phyloP scores from a whole-genome alignment of 2,888 invertebrate species.

The Diogma glabrata region DNA sequence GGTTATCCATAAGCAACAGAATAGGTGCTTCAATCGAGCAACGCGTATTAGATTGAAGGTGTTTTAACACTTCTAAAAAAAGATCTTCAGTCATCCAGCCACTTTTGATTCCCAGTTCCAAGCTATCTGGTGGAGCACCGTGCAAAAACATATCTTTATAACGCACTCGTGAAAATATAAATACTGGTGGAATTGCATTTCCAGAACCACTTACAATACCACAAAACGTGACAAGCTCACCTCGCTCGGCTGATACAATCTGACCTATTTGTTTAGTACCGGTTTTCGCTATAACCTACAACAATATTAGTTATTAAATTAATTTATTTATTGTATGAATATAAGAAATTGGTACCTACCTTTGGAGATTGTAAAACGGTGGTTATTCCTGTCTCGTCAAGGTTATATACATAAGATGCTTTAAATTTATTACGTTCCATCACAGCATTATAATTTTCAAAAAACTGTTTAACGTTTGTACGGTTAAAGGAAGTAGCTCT shows the following conservation, averaged over 20 bases:
- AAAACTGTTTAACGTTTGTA: constrained; percentile 17
- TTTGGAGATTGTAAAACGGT: constrained; percentile 19
- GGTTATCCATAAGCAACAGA: constrained; percentile 6
- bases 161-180: background rate
- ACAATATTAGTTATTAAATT: background rate
- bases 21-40: background rate
- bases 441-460: constrained; percentile 18
- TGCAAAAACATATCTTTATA: background rate
- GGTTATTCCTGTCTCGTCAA: constrained; percentile 19
- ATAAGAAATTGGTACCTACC: constrained; percentile 8
- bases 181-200: constrained; percentile 8
- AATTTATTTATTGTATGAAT: background rate
- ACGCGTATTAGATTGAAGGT: background rate
- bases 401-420: constrained; percentile 17
- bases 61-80: background rate
- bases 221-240: constrained; percentile 20
- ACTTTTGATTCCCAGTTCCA: background rate
- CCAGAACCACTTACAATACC: constrained; percentile 17
- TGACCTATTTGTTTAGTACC: constrained; percentile 21
- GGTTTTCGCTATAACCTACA: constrained; percentile 15
- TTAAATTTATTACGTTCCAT: constrained; percentile 15
- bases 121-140: background rate
- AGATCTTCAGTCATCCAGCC: background rate
- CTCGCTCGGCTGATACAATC: constrained; percentile 22
- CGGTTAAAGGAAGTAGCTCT: too few relatives aligned